Base-by-base conservation (phyloP, 2,888 invertebrate genomes). In the Amaurobius ferox region DNA sequence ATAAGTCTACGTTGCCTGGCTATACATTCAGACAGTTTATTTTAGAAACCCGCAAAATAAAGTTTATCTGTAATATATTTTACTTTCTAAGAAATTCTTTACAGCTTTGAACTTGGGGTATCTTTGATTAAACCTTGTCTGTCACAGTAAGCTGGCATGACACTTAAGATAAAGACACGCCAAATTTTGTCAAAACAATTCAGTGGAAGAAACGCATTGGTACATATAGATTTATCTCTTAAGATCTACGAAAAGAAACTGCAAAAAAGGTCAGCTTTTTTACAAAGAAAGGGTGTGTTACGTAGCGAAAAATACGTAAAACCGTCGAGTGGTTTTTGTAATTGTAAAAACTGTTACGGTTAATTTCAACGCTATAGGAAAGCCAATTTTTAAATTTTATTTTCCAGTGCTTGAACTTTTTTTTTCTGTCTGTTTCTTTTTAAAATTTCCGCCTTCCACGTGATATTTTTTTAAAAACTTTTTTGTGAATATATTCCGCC, bases 41-140 rank as follows among this genome's bases (percentile, higher is more conserved):
- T n/a, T n/a, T n/a, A n/a, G n/a, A n/a, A n/a, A n/a, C n/a, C n/a
- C n/a, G n/a, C n/a, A n/a, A 76, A 76, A 66, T 40, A 28, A 28
- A 78, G 55, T 70, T 70, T 70, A 78, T 78, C 78, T 70, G 3
- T 13, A n/a, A 64, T 26, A 71, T 29, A 71, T 71, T 23, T 32
- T 23, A 66, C 32, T 40, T 67, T 66, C 73, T 61, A 26, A 40
- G 29, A 30, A 79, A 64, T 64, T 29, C 32, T 74, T 77, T 61
- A 35, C 28, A 74, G 76, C 28, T 62, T 76, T 70, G 44, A 68
- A 64, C 81, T 70, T 44, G 19, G 44, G 71, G 70, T 79, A 79
- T 78, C 79, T 70, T 72, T 83, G 81, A 83, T 83, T 76, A 85
- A 85, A 73, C 78, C 73, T 78, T 78, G 72, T 73, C 78, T 67